phyloP scores from a whole-genome alignment of 2,888 invertebrate species.

The Heliconius cydno region DNA sequence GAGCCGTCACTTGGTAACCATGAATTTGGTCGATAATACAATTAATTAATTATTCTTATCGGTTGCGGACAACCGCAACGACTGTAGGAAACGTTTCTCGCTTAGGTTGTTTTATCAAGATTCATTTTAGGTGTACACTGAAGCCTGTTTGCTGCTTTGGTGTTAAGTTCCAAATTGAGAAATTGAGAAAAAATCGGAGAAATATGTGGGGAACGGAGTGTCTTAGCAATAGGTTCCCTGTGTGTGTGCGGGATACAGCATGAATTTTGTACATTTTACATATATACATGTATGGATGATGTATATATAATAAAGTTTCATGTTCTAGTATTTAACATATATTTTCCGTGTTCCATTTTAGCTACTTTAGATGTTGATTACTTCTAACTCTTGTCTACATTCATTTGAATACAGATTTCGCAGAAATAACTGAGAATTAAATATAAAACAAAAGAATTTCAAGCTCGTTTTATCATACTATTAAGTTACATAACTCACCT shows the following conservation, averaged over 20 bases:
- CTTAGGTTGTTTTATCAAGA: neutral
- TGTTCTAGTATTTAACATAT: neutral
- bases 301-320: neutral
- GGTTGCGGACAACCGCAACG: constrained; percentile 1
- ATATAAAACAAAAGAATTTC: constrained; percentile 27
- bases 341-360: neutral
- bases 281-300: neutral
- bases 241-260: too few species aligned
- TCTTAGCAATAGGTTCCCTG: too few species aligned
- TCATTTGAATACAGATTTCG: constrained; percentile 7
- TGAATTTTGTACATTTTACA: too few species aligned
- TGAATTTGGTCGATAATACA: constrained; percentile 25
- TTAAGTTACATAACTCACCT: constrained; percentile 12
- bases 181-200: too few species aligned
- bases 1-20: constrained; percentile 35
- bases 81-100: neutral
- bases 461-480: constrained; percentile 16
- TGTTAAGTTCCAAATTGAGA: too few species aligned
- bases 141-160: too few species aligned
- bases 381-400: neutral
- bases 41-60: constrained; percentile 23
- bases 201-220: too few species aligned
- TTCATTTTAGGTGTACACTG: neutral
- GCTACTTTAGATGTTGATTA: constrained; percentile 19
- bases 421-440: constrained; percentile 16